These are phyloP conservation scores for Coleophora flavipennella DNA, from an alignment of 2,888 invertebrate species.

Conservation along the genomic window DNA sequence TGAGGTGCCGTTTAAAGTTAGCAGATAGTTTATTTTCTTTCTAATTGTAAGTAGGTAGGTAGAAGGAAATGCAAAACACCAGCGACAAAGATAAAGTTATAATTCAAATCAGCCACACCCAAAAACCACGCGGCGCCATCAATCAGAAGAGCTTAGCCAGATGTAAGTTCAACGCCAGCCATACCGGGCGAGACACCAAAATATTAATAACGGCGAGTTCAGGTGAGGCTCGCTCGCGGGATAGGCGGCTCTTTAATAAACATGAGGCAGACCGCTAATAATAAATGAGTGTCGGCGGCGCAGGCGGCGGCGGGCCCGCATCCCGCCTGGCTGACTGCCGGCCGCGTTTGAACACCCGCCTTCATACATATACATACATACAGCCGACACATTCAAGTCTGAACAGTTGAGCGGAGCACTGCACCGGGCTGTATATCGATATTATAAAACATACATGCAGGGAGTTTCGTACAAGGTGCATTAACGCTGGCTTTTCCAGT, in stretches of 20 bases:
- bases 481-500: too few relatives aligned
- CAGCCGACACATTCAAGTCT: background rate
- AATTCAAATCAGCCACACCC: too few relatives aligned
- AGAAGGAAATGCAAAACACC: background rate
- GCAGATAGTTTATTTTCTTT: too few relatives aligned
- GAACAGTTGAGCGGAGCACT: background rate
- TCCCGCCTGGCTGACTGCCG: constrained; percentile 1
- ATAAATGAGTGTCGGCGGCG: constrained; percentile 33
- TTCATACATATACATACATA: background rate
- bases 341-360: constrained; percentile 9
- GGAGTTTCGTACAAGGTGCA: too few relatives aligned
- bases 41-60: too few relatives aligned
- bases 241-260: constrained; percentile 43
- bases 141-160: background rate
- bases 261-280: constrained; percentile 45
- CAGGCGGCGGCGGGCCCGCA: constrained; percentile 3
- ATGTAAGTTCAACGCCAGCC: constrained; percentile 4
- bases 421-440: background rate
- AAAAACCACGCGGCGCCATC: background rate
- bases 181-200: constrained; percentile 10
- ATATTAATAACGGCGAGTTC: constrained; percentile 31
- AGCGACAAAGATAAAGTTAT: background rate
- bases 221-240: constrained; percentile 35
- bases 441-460: background rate
- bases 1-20: too few relatives aligned